Percentiles rank a stretch among this genome's conserved stretches.
These are phyloP conservation scores for Poecilia picta DNA, from an alignment of 2,797 vertebrate genomes.

Conservation along the genomic window DNA sequence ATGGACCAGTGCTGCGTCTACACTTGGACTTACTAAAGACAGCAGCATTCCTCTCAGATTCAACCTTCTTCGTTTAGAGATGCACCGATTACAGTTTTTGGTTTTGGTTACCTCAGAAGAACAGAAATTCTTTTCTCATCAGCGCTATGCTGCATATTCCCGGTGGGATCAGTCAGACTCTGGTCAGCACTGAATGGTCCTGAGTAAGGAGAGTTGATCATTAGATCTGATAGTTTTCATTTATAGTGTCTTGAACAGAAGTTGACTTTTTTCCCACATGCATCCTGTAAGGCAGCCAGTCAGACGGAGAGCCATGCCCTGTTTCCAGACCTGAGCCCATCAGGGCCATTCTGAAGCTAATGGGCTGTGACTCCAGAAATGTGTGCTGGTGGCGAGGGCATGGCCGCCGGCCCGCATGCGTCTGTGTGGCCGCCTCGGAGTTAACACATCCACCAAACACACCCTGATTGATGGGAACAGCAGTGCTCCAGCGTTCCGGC, in stretches of 20 bases:
- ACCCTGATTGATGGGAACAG: conserved; percentile 43
- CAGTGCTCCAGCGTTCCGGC: conserved; percentile 8
- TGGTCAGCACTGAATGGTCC: not conserved
- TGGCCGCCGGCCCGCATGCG: conserved; percentile 24
- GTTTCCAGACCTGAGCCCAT: conserved; percentile 12
- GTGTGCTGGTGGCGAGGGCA: conserved; percentile 27
- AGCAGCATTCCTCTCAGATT: not conserved
- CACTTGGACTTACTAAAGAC: not conserved
- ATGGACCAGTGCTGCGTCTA: not conserved
- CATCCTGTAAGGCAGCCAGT: conserved; percentile 3
- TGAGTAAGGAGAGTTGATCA: not conserved
- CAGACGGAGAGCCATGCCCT: conserved; percentile 10
- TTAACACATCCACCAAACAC: conserved; percentile 44
- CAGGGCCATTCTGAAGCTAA: conserved; percentile 11
- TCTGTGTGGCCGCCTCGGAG: conserved; percentile 20
- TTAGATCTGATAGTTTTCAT: not conserved
- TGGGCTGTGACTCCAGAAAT: conserved; percentile 23
- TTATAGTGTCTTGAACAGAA: not conserved
- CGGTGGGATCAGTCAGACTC: not conserved
- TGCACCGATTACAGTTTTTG: not conserved
- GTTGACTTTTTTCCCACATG: not conserved
- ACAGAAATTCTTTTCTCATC: not conserved
- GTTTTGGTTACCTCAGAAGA: not conserved
- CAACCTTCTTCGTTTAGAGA: not conserved
- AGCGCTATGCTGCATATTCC: not conserved